A percentile compares a stretch with the other conserved stretches of the same genome.
These are phyloP conservation scores for Synaphobranchus kaupii DNA, from an alignment of 2,797 vertebrate species.

Conservation along the genomic window DNA sequence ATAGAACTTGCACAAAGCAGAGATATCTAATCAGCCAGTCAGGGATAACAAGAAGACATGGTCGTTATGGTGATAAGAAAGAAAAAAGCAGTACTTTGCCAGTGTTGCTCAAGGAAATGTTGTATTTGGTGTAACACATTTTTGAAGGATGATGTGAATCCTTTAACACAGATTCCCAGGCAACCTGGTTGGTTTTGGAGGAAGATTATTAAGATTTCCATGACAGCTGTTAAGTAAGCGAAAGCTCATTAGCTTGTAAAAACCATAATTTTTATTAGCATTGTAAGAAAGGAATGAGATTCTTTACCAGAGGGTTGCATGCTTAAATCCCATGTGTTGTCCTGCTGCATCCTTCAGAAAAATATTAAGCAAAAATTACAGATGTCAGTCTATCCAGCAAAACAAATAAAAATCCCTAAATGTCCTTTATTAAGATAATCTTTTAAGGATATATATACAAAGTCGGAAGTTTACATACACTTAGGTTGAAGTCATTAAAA, in stretches of 20 bases:
- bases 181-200: neutral
- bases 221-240: constrained; percentile 2
- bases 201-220: neutral
- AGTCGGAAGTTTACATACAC: no score
- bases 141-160: constrained; percentile 1
- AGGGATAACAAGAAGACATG: neutral
- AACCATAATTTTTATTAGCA: neutral
- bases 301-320: neutral
- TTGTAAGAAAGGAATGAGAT: neutral
- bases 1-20: neutral
- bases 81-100: neutral
- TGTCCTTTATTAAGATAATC: neutral
- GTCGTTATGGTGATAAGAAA: neutral
- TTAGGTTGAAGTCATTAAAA: no score
- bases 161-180: neutral
- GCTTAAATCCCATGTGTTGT: neutral
- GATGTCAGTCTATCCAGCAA: neutral
- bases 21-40: neutral
- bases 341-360: neutral
- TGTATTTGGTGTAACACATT: neutral
- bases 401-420: neutral
- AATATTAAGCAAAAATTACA: neutral
- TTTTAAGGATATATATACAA: no score
- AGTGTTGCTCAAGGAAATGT: neutral
- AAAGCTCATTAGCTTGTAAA: neutral